Base-by-base conservation (phyloP, 2,888 invertebrate species). In the Drosophila buzzatii region DNA sequence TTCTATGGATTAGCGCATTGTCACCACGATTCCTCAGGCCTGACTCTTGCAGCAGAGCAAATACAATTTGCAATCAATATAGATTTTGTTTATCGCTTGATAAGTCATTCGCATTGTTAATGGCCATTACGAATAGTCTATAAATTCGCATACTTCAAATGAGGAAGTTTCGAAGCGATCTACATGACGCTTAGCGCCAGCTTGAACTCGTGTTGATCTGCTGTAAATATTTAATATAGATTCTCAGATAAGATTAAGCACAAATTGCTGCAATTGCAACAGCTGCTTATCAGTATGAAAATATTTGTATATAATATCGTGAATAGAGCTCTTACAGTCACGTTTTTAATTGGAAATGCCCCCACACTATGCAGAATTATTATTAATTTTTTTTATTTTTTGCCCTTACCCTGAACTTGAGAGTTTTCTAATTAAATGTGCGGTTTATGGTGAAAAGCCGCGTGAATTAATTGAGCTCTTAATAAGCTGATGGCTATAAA, bases 331-430 rank as follows among this genome's bases (percentile, higher is more conserved):
- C n/a, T n/a, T n/a, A n/a, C n/a, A n/a, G n/a, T n/a, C 79, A 76
- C 79, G 69, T 74, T 68, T 74, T 53, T 68, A 67, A 76, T 68
- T 75, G 35, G 53, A 60, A 79, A 73, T 12, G 0, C 27, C 16
- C 2, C 42, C 10, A n/a, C 4, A 6, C 14, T 6, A 10, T 37
- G 45, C 42, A 14, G n/a, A 41, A 55, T 20, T 53, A 0, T 27
- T 10, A 2, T 23, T 44, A n/a, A n/a, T n/a, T n/a, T n/a, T n/a
- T n/a, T n/a, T n/a, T n/a, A n/a, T 23, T 18, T 1, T 27, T 39
- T 35, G 53, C 57, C 59, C 53, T 65, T 52, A 41, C 49, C 37
- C 58, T 57, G 74, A 75, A 75, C 74, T 73, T 73, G 67, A 39
- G 42, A 51, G 66, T 56, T 75, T 73, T 59, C 59, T 56, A 56